A percentile compares a stretch with the other conserved stretches of the same genome.
Conservation (phyloP, 2,888 invertebrate genomes). For the Spialia ferax region DNA sequence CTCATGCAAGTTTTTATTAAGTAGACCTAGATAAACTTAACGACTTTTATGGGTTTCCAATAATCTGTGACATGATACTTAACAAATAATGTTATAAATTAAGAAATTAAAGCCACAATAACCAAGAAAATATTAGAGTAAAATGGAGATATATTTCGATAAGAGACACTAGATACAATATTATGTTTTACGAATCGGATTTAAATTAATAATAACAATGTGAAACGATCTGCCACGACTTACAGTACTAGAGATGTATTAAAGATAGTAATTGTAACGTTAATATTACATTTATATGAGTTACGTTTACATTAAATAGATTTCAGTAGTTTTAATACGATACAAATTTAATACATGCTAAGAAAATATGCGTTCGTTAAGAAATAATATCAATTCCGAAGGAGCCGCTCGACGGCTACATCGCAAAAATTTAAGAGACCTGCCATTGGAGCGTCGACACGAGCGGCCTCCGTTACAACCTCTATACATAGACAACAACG, state of each 20-base stretch:
- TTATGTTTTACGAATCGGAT: neutral
- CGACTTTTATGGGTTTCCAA: neutral
- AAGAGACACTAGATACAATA: constrained; percentile 5
- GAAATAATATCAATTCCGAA: constrained; percentile 79
- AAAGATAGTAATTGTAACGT: constrained; percentile 32
- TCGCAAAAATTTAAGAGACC: neutral
- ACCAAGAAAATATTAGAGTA: constrained; percentile 20
- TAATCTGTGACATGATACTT: neutral
- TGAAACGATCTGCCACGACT: constrained; percentile 17
- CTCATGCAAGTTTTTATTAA: neutral
- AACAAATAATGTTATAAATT: constrained; percentile 6
- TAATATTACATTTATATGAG: constrained; percentile 27
- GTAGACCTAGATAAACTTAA: neutral
- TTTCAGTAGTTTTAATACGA: constrained; percentile 58
- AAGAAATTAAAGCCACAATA: constrained; percentile 38
- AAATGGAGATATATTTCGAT: constrained; percentile 13
- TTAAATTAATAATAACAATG: constrained; percentile 12
- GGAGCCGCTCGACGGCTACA: constrained; percentile 25
- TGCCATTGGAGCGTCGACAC: neutral
- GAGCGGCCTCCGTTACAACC: constrained; percentile 11
- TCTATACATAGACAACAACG: constrained; percentile 27
- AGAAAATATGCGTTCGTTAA: constrained; percentile 74
- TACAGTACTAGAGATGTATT: constrained; percentile 26
- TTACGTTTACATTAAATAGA: constrained; percentile 44
- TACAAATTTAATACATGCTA: constrained; percentile 68